These are phyloP conservation scores for Actias luna DNA, from an alignment of 2,888 invertebrate species.

Conservation along the genomic window DNA sequence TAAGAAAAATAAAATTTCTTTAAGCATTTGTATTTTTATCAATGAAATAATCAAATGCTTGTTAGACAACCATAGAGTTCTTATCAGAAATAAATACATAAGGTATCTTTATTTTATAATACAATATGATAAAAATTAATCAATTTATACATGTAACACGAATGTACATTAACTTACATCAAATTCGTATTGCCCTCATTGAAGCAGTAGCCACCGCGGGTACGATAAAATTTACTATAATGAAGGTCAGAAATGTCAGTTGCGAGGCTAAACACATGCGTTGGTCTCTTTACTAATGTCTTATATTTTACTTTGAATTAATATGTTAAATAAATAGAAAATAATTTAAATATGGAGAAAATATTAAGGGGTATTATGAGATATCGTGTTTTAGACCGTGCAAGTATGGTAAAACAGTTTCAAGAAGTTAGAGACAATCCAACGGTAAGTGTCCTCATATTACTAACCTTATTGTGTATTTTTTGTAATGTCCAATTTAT, in stretches of 20 bases:
- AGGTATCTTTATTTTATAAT: constrained; percentile 20
- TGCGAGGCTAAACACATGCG: constrained; percentile 26
- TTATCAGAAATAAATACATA: constrained; percentile 17
- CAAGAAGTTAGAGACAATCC: constrained; percentile 94
- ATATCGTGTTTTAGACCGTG: constrained; percentile 90
- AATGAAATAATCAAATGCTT: background rate
- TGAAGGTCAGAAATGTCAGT: constrained; percentile 77
- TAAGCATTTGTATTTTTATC: background rate
- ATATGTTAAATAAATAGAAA: constrained; percentile 25
- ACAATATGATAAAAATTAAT: constrained; percentile 5
- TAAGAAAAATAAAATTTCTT: too few relatives aligned
- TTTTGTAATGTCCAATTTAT: background rate
- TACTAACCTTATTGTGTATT: constrained; percentile 37
- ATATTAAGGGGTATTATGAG: constrained; percentile 95
- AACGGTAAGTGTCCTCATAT: constrained; percentile 82
- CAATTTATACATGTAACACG: background rate
- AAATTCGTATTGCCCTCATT: constrained; percentile 30
- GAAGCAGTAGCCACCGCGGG: constrained; percentile 31
- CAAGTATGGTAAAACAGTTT: constrained; percentile 96
- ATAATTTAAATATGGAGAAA: constrained; percentile 85
- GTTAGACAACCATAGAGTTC: background rate
- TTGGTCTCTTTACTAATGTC: constrained; percentile 21
- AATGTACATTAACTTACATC: constrained; percentile 44
- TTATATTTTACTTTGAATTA: constrained; percentile 8
- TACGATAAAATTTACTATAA: constrained; percentile 62